Percentiles rank a stretch among this genome's conserved stretches.
phyloP scores from a whole-genome alignment of 92 coral and sea anemone species.

The Porites divaricata region DNA sequence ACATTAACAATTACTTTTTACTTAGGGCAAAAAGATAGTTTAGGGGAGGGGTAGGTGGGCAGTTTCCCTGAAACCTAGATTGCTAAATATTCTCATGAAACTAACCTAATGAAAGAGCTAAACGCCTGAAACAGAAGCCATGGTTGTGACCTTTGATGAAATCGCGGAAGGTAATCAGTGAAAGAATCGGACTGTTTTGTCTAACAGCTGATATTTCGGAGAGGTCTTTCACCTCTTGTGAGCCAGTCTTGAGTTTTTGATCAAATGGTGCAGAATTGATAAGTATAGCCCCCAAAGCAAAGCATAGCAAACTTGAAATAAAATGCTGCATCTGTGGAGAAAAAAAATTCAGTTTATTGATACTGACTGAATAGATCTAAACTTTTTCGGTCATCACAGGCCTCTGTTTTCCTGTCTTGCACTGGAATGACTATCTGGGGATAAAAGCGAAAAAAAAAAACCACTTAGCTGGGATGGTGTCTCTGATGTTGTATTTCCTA shows the following conservation, averaged over 20 bases:
- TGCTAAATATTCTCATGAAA: neutral
- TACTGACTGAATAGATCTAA: too few relatives aligned
- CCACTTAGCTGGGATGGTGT: too few relatives aligned
- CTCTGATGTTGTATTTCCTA: too few relatives aligned
- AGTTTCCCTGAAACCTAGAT: too few relatives aligned
- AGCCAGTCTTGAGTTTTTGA: neutral
- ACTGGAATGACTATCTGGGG: too few relatives aligned
- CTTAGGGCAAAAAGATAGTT: too few relatives aligned
- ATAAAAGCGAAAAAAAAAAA: too few relatives aligned
- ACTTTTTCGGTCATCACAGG: too few relatives aligned
- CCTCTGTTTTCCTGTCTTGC: too few relatives aligned
- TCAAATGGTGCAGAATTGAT: constrained; percentile 5
- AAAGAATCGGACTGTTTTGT: neutral
- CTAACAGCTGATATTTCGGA: neutral
- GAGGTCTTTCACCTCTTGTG: neutral
- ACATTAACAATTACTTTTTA: too few relatives aligned
- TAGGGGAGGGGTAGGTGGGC: too few relatives aligned
- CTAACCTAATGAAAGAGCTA: constrained; percentile 19
- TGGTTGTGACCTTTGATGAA: neutral
- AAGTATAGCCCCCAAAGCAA: neutral
- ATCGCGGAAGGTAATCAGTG: neutral
- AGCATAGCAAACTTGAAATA: neutral
- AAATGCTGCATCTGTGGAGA: constrained; percentile 31
- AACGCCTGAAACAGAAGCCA: constrained; percentile 20
- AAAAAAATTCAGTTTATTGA: neutral